Evolutionary conservation across 2,888 invertebrate species (phyloP).

Genomic region (Trichogramma dendrolimi): DNA sequence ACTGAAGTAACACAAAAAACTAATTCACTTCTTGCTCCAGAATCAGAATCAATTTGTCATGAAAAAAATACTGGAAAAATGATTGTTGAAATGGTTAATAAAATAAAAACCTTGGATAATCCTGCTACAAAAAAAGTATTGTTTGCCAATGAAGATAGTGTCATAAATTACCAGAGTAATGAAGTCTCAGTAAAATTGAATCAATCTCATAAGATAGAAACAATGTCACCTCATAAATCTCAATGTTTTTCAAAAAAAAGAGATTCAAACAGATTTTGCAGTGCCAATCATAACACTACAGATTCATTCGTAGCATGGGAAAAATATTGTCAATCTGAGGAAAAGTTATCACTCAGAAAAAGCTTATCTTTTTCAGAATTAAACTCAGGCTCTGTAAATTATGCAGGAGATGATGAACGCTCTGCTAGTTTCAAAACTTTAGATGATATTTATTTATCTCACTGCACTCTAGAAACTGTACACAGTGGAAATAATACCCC

Average conservation of each 20-base stretch:
- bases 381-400: slow-evolving; percentile 13
- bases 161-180: not conserved
- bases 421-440: slow-evolving; percentile 21
- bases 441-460: slow-evolving; percentile 19
- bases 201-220: not conserved
- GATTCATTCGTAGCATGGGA: slow-evolving; percentile 27
- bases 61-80: slow-evolving; percentile 2
- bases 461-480: slow-evolving; percentile 1
- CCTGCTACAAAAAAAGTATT: slow-evolving; percentile 12
- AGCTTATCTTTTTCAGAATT: slow-evolving; percentile 20
- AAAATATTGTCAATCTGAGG: slow-evolving; percentile 10
- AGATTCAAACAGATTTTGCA: slow-evolving; percentile 17
- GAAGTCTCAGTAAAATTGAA: slow-evolving; percentile 4
- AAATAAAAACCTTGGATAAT: slow-evolving; percentile 7
- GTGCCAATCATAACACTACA: slow-evolving; percentile 20
- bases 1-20: slow-evolving; percentile 10
- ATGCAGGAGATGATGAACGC: slow-evolving; percentile 22
- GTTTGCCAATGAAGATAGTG: slow-evolving; percentile 15
- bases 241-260: not conserved
- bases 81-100: not conserved
- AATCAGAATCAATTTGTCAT: not conserved
- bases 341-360: slow-evolving; percentile 8
- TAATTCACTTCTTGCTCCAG: slow-evolving; percentile 8
- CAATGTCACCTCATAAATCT: not conserved
- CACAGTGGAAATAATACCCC: not conserved